A percentile compares a stretch with the other conserved stretches of the same genome.
phyloP scores from a whole-genome alignment of 2,888 invertebrate species.

The Phorcus lineatus region DNA sequence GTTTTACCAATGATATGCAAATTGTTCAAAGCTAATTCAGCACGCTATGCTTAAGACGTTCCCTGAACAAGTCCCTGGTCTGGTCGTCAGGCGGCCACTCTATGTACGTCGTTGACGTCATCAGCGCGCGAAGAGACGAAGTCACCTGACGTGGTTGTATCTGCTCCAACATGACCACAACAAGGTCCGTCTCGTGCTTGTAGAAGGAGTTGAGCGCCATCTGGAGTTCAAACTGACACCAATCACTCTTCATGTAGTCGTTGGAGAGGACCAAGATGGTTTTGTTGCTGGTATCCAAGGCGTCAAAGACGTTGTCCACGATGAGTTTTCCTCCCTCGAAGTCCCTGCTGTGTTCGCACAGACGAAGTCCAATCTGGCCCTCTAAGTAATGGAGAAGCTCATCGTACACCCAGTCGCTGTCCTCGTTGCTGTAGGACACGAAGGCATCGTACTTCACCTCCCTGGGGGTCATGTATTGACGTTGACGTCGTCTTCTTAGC shows the following conservation, averaged over 20 bases:
- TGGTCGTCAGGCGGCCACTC: not conserved
- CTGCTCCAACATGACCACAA: conserved; percentile 6
- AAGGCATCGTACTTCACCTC: conserved; percentile 13
- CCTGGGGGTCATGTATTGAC: not conserved
- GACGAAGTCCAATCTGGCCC: not conserved
- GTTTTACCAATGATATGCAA: too few relatives aligned
- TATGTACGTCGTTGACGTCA: conserved; percentile 5
- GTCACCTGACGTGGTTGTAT: not conserved
- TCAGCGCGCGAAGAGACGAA: not conserved
- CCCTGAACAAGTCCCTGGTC: not conserved
- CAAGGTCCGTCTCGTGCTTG: not conserved
- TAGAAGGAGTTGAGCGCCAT: not conserved
- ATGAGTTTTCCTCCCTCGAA: conserved; percentile 20
- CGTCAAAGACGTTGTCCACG: conserved; percentile 12
- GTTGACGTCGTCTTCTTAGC: not conserved
- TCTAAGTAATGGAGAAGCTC: not conserved
- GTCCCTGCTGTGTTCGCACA: conserved; percentile 8
- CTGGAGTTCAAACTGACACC: conserved; percentile 19
- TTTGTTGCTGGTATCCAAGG: conserved; percentile 5
- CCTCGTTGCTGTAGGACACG: conserved; percentile 1
- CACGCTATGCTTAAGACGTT: not conserved
- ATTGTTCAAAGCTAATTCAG: too few relatives aligned
- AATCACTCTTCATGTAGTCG: conserved; percentile 1
- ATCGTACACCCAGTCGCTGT: conserved; percentile 11
- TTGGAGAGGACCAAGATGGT: conserved; percentile 10